Base-by-base conservation (phyloP, 53 echinoderm and acorn worm species). In the Arbacia lixula region DNA sequence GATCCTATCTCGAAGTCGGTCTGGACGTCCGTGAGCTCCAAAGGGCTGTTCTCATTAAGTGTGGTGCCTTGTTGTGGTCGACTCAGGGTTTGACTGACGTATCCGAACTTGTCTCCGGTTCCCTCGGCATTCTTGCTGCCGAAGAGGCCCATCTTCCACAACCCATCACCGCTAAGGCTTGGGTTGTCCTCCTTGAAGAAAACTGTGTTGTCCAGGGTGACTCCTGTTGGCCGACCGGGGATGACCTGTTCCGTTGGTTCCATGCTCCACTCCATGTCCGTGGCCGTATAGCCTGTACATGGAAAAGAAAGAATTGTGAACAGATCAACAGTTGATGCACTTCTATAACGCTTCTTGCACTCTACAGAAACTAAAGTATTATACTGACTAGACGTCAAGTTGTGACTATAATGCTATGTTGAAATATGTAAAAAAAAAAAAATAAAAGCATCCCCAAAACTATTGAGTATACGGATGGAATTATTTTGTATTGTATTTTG, bases 71-170 rank as follows among this genome's bases (percentile, higher is more conserved):
- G 78, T 36, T 93, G 77, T 5, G 50, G 86, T 24, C 84, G 27
- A 34, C 73, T 87, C 37, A 93, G 67, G 19, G 86, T 64, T 77
- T 93, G 93, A 11, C 68, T 64, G 20, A 89, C 77, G 27, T 91
- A 91, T 26, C 89, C 89, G 55, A 85, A 74, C 25, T 89, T 87
- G 1, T 85, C 78, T 10, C 91, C 89, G 35, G 58, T 63, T 12
- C 96, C 96, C 56, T 93, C 84, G 1, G 80, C 51, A n/a, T 82
- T 95, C 62, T 49, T 57, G 56, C 93, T 93, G 32, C 96, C 96
- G 34, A 69, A 95, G 68, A 95, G 56, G 2, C 91, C 91, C 89
- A 95, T 84, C 6, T 86, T 85, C 96, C 96, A 95, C 16, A 95
- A 75, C 14, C 91, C 96, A 4, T 85, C 83, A 17, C 96, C 96